Percentiles rank a stretch among this genome's conserved stretches.
Evolutionary conservation across 2,888 invertebrate genomes (phyloP).

Genomic region (Lepidochrysops patricia): DNA sequence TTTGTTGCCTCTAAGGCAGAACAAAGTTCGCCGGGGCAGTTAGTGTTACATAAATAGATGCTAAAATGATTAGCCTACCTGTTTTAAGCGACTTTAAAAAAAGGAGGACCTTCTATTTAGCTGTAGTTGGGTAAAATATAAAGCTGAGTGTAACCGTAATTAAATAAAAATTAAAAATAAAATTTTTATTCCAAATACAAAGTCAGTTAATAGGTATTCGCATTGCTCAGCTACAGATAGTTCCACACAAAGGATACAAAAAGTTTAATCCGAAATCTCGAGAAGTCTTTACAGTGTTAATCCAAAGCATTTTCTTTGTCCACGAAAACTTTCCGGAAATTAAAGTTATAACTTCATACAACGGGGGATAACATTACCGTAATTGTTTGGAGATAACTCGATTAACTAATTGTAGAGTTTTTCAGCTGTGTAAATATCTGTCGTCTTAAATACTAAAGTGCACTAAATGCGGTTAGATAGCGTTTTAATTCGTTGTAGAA

Average conservation of each 20-base stretch:
- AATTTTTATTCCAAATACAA: no score
- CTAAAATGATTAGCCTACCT: no score
- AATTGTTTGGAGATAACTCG: slow-evolving; percentile 2
- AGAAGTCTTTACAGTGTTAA: neutral
- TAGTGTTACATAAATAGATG: no score
- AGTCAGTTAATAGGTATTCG: neutral
- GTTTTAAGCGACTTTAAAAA: no score
- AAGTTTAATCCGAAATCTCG: neutral
- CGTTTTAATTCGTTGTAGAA: neutral
- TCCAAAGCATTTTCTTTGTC: neutral
- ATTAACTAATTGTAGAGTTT: slow-evolving; percentile 6
- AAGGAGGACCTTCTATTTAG: no score
- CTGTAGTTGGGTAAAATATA: neutral
- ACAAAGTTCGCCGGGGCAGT: no score
- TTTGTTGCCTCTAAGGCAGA: no score
- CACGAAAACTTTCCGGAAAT: slow-evolving; percentile 4
- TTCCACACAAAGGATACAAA: neutral
- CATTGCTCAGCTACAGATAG: neutral
- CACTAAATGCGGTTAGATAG: neutral
- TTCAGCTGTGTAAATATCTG: neutral
- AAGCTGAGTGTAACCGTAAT: no score
- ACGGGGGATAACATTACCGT: slow-evolving; percentile 4
- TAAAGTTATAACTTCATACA: neutral
- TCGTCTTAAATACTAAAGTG: neutral
- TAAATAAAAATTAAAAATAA: no score